Evolutionary conservation across 2,797 vertebrate genomes (phyloP), one percentile per base, ranked within the genome.

Genomic region (Gadopsis marmoratus): DNA sequence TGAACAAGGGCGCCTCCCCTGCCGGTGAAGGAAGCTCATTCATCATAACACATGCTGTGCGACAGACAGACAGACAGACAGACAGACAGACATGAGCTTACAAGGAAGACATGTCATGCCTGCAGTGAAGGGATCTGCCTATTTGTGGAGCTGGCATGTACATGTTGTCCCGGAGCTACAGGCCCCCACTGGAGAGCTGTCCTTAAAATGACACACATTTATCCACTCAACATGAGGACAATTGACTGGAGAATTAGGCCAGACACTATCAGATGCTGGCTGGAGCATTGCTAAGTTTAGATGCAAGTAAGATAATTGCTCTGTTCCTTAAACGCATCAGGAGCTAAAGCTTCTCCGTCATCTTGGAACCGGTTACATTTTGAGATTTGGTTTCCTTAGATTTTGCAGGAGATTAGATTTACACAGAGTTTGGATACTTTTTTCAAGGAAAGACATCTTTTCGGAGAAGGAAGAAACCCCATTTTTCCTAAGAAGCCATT

Each of bases 221-320:
- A 79, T 85, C 93, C 90, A 87, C 79, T 92, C 91, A 91, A 92
- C 95, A 93, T 86, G 94, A 92, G 79, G 88, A 80, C 71, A 86
- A 82, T 79, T 87, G 85, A 69, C 86, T 91, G 83, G 89, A 93
- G 86, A 91, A 85, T 87, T 79, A 77, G 84, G 87, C 74, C 83
- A 85, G 80, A 71, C 62, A 5, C 61, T 0, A 35, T 76, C 60
- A 11, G 48, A 74, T 67, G 68, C 76, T 26, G 68, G 21, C 58
- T 43, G 58, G 82, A 55, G 39, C 62, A 3, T 55, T 29, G 17
- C 76, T 56, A 54, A 73, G 81, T 69, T 71, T 69, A 47, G 58
- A 80, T 68, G 26, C 70, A 71, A 65, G 76, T 21, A 54, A 45
- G 41, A 82, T 78, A 85, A 74, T 64, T 66, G 56, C 54, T 78